A percentile compares a stretch with the other conserved stretches of the same genome.
Conservation (phyloP, 2,113 vertebrate genomes). For the Rhegmatorhina hoffmannsi region DNA sequence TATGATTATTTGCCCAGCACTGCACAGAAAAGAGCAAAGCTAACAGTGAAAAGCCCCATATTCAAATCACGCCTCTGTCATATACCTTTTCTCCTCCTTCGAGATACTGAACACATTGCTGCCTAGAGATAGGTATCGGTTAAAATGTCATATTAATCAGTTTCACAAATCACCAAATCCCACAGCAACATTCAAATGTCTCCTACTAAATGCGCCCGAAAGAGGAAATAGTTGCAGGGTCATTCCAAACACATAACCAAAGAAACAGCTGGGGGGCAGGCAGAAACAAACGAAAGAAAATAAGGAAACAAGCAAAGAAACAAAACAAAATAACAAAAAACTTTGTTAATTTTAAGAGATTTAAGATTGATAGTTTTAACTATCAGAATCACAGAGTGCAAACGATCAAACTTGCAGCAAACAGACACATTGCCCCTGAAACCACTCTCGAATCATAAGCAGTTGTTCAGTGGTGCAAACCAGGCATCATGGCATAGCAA, state of each 20-base stretch:
- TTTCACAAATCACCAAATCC: conserved; percentile 19
- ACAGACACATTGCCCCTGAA: neutral
- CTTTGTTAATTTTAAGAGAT: neutral
- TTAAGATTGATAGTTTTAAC: neutral
- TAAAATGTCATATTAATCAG: conserved; percentile 18
- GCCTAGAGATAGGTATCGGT: neutral
- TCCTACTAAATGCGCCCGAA: neutral
- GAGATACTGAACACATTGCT: neutral
- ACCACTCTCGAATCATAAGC: neutral
- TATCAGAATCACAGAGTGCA: neutral
- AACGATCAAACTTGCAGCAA: neutral
- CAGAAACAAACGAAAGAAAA: neutral
- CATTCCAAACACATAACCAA: neutral
- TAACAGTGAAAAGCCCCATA: neutral
- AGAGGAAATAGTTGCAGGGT: neutral
- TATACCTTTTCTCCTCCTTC: neutral
- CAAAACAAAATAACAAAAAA: neutral
- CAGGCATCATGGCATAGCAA: rapidly evolving
- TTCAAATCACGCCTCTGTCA: neutral
- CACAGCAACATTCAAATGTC: neutral
- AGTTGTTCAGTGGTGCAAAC: neutral
- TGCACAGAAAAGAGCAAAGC: conserved; percentile 3
- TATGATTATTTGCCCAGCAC: neutral
- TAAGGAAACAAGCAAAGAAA: neutral
- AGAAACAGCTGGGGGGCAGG: neutral